These are phyloP conservation scores for Lasioglossum calceatum DNA, from an alignment of 2,888 invertebrate genomes.

Conservation along the genomic window DNA sequence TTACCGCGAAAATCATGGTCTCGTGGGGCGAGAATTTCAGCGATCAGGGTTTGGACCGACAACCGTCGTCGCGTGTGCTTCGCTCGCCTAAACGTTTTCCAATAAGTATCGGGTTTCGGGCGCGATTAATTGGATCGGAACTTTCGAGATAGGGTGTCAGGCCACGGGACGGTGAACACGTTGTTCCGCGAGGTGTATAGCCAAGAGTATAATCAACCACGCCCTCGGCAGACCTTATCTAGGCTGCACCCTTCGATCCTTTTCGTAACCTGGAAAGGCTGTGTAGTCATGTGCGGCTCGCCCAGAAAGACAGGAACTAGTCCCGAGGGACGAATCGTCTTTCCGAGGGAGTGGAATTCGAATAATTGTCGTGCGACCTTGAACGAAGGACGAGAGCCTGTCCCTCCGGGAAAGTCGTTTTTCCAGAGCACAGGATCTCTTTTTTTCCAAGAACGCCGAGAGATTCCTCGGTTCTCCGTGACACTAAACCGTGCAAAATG, in stretches of 20 bases:
- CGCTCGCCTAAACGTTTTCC: slow-evolving; percentile 46
- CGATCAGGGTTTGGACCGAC: neutral
- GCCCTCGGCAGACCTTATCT: slow-evolving; percentile 76
- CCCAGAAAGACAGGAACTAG: slow-evolving; percentile 30
- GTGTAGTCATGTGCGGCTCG: slow-evolving; percentile 18
- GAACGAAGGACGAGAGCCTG: neutral
- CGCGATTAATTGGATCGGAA: slow-evolving; percentile 58
- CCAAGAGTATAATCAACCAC: slow-evolving; percentile 73
- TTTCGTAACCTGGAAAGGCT: slow-evolving; percentile 54
- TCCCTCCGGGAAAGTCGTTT: neutral
- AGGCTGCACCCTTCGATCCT: slow-evolving; percentile 78
- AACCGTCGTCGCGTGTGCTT: neutral
- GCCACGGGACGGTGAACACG: slow-evolving; percentile 43
- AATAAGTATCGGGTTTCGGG: slow-evolving; percentile 49
- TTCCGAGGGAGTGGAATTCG: slow-evolving; percentile 41
- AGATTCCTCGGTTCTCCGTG: neutral
- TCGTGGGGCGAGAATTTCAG: neutral
- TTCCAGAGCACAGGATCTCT: neutral
- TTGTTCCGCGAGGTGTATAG: slow-evolving; percentile 43
- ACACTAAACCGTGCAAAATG: neutral
- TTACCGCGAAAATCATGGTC: slow-evolving; percentile 5
- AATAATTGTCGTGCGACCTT: slow-evolving; percentile 52
- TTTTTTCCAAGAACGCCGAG: neutral
- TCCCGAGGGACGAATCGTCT: slow-evolving; percentile 56
- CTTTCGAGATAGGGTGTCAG: slow-evolving; percentile 52